These are phyloP conservation scores for Drosophila greeni DNA, from an alignment of 2,888 invertebrate genomes.

Conservation along the genomic window DNA sequence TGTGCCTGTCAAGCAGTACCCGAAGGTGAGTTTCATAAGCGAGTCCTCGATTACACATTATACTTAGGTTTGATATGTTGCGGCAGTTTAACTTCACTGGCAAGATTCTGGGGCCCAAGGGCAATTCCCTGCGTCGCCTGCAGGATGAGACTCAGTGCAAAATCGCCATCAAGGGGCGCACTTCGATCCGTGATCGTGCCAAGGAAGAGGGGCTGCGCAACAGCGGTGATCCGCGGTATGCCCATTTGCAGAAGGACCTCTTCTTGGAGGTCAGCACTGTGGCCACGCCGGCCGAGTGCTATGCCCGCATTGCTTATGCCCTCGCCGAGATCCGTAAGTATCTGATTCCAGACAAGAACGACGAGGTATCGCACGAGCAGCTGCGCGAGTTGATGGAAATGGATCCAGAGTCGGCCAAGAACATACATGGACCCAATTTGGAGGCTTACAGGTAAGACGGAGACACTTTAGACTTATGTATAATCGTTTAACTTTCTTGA, in stretches of 20 bases:
- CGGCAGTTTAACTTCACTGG: slow-evolving; percentile 95
- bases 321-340: slow-evolving; percentile 74
- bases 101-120: slow-evolving; percentile 94
- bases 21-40: slow-evolving; percentile 61
- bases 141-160: slow-evolving; percentile 97
- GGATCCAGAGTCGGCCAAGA: slow-evolving; percentile 69
- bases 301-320: slow-evolving; percentile 82
- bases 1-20: slow-evolving; percentile 79
- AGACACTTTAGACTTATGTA: not conserved
- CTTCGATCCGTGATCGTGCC: slow-evolving; percentile 92
- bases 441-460: slow-evolving; percentile 59
- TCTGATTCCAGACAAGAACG: slow-evolving; percentile 74
- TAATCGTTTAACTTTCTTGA: not conserved
- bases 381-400: slow-evolving; percentile 70
- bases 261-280: slow-evolving; percentile 93
- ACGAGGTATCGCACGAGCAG: slow-evolving; percentile 72
- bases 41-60: not conserved
- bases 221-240: slow-evolving; percentile 91
- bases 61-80: not conserved
- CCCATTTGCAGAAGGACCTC: slow-evolving; percentile 91
- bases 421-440: slow-evolving; percentile 62
- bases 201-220: slow-evolving; percentile 89
- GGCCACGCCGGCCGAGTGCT: slow-evolving; percentile 91
- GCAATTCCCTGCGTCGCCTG: slow-evolving; percentile 92
- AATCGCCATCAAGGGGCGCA: slow-evolving; percentile 94